Evolutionary conservation across 2,888 invertebrate species (phyloP).

Genomic region (Omphaloscelis lunosa): DNA sequence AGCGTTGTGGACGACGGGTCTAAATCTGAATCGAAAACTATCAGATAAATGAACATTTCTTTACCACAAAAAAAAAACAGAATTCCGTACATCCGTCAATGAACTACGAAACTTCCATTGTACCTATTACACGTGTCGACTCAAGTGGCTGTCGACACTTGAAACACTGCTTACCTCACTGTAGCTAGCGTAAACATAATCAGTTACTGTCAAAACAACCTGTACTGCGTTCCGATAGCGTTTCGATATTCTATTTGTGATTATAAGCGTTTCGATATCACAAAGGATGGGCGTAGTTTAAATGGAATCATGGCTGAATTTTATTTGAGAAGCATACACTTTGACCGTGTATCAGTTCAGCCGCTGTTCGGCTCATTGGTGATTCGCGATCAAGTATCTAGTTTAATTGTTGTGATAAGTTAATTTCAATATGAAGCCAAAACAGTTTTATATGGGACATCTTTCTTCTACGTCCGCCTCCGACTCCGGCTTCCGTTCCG

Average conservation of each 20-base stretch:
- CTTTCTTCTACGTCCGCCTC: too few species aligned
- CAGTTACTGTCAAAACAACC: slow-evolving; percentile 48
- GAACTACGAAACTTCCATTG: slow-evolving; percentile 13
- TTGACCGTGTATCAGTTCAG: too few species aligned
- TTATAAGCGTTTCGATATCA: slow-evolving; percentile 21
- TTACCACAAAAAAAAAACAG: neutral
- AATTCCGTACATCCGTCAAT: neutral
- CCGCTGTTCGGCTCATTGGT: too few species aligned
- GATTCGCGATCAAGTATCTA: too few species aligned
- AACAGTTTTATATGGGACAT: too few species aligned
- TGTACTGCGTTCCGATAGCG: slow-evolving; percentile 13
- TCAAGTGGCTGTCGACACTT: slow-evolving; percentile 37
- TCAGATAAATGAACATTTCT: slow-evolving; percentile 17
- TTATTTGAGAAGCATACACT: neutral
- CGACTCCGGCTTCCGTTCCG: too few species aligned
- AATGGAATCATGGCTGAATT: neutral
- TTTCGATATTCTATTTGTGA: slow-evolving; percentile 47
- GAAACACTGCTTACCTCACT: slow-evolving; percentile 37
- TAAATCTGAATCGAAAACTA: neutral
- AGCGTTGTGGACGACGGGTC: too few species aligned
- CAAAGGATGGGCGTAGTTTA: neutral
- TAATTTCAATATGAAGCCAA: too few species aligned
- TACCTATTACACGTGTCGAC: slow-evolving; percentile 3
- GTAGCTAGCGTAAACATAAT: slow-evolving; percentile 51
- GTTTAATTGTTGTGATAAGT: too few species aligned